These are phyloP conservation scores for Drosophila gunungcola DNA, from an alignment of 1,140 invertebrate species.

Conservation along the genomic window DNA sequence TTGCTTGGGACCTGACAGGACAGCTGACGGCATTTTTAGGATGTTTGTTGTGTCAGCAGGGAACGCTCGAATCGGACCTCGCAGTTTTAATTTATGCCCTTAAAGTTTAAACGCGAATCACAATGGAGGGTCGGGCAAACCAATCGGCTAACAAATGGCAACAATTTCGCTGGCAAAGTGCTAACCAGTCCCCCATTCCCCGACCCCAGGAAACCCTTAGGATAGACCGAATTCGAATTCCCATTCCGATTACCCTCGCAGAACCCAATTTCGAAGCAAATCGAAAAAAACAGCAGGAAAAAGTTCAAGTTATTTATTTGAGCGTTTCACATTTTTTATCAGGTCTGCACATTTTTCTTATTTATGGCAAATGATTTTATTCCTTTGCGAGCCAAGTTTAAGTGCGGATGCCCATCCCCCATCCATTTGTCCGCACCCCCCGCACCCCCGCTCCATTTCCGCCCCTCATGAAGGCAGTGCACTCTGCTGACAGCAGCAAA, in stretches of 20 bases:
- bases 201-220: background rate
- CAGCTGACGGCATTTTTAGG: constrained; percentile 55
- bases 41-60: constrained; percentile 62
- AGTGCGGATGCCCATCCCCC: constrained; percentile 4
- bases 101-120: constrained; percentile 61
- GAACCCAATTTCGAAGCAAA: constrained; percentile 51
- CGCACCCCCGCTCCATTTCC: background rate
- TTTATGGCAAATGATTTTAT: constrained; percentile 79
- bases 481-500: constrained; percentile 69
- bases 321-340: constrained; percentile 81
- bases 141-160: constrained; percentile 80
- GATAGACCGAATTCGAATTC: constrained; percentile 38
- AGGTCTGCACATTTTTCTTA: constrained; percentile 73
- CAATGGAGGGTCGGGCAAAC: constrained; percentile 47
- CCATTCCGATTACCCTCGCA: constrained; percentile 40
- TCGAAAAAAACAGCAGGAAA: constrained; percentile 52
- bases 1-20: constrained; percentile 34
- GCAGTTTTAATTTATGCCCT: constrained; percentile 74
- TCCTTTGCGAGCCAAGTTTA: constrained; percentile 43
- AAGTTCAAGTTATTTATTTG: constrained; percentile 80
- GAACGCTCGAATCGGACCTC: background rate
- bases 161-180: constrained; percentile 77
- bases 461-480: constrained; percentile 34
- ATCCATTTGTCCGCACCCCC: constrained; percentile 4
- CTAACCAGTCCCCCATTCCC: constrained; percentile 14